These are phyloP conservation scores for Contarinia nasturtii DNA, from an alignment of 1,140 invertebrate genomes.

Conservation along the genomic window DNA sequence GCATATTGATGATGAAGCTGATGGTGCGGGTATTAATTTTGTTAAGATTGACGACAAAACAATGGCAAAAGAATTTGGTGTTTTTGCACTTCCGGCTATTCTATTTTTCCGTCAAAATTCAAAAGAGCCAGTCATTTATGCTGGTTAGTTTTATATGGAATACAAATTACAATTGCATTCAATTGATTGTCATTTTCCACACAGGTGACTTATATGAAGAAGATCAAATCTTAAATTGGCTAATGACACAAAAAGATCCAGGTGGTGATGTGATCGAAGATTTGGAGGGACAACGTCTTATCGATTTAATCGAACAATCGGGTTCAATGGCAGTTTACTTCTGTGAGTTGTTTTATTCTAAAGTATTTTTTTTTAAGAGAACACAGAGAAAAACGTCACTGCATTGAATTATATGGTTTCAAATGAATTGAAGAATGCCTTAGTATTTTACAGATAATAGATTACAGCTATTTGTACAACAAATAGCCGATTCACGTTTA, in stretches of 20 bases:
- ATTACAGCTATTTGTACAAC: no score
- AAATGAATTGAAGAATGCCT: no score
- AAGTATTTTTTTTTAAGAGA: neutral
- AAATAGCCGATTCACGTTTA: no score
- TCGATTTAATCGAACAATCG: slow-evolving; percentile 59
- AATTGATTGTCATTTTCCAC: neutral
- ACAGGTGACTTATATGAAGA: slow-evolving; percentile 76
- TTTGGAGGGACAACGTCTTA: slow-evolving; percentile 63
- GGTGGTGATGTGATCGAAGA: slow-evolving; percentile 79
- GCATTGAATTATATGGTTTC: no score
- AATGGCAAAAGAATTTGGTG: slow-evolving; percentile 68
- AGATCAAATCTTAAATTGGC: slow-evolving; percentile 72
- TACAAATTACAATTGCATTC: neutral
- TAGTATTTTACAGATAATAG: no score
- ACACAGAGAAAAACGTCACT: neutral
- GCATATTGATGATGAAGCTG: slow-evolving; percentile 84
- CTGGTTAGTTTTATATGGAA: slow-evolving; percentile 34
- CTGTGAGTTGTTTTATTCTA: slow-evolving; percentile 43
- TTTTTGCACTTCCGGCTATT: slow-evolving; percentile 74
- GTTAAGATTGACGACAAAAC: slow-evolving; percentile 79
- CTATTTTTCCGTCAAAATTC: slow-evolving; percentile 74
- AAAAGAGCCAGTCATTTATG: slow-evolving; percentile 84
- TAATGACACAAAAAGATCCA: slow-evolving; percentile 77
- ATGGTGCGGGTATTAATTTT: slow-evolving; percentile 81
- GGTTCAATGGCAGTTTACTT: slow-evolving; percentile 79